Evolutionary conservation across 2,888 invertebrate species (phyloP).

Genomic region (Sthenelais limicola): DNA sequence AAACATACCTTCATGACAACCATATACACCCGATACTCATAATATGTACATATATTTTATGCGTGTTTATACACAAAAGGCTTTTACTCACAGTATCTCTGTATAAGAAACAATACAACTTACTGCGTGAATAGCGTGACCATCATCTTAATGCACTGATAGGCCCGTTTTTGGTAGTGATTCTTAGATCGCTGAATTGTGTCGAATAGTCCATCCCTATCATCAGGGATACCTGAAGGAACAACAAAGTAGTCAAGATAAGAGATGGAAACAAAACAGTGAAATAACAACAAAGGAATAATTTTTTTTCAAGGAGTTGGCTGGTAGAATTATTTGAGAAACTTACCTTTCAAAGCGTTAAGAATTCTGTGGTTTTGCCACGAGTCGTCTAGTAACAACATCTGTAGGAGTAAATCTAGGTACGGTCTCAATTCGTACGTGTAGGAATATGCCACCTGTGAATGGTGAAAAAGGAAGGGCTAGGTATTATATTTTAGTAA

Average conservation of each 20-base stretch:
- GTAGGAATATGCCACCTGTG: conserved; percentile 86
- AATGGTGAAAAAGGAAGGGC: conserved; percentile 38
- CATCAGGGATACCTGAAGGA: conserved; percentile 80
- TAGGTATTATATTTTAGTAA: too few species aligned
- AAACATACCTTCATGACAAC: too few species aligned
- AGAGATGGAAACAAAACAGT: background rate
- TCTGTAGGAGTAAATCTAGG: conserved; percentile 88
- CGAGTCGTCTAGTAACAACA: conserved; percentile 92
- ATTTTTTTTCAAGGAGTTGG: too few species aligned
- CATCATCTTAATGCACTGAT: conserved; percentile 96
- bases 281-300: too few species aligned
- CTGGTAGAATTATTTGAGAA: background rate
- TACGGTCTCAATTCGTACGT: conserved; percentile 95
- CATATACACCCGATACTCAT: too few species aligned
- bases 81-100: too few species aligned
- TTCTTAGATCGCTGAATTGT: conserved; percentile 92
- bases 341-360: conserved; percentile 88
- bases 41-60: too few species aligned
- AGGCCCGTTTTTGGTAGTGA: conserved; percentile 96
- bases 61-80: too few species aligned
- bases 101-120: too few species aligned
- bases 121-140: conserved; percentile 87
- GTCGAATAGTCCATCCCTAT: conserved; percentile 93
- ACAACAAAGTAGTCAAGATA: conserved; percentile 40
- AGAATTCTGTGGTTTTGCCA: conserved; percentile 97